These are phyloP conservation scores for Petrocephalus schoutedeni DNA, from an alignment of 2,797 vertebrate genomes.

Conservation along the genomic window DNA sequence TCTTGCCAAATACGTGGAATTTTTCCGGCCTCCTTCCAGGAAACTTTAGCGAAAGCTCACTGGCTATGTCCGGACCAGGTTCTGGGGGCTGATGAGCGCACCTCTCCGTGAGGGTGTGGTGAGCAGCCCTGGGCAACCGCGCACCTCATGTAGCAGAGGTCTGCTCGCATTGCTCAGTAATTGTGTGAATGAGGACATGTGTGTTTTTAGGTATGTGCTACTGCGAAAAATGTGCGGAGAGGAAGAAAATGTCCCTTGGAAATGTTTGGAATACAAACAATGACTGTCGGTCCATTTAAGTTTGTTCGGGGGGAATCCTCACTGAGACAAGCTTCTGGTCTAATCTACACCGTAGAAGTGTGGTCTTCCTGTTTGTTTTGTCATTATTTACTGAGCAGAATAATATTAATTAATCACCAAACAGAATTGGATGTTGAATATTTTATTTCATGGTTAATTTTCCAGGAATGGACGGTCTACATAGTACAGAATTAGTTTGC, in stretches of 20 bases:
- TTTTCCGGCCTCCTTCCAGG: neutral
- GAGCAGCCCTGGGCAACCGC: neutral
- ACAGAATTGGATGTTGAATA: neutral
- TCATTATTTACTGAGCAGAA: neutral
- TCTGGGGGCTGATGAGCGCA: neutral
- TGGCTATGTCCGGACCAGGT: neutral
- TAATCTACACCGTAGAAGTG: neutral
- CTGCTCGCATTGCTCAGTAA: neutral
- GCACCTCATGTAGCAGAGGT: neutral
- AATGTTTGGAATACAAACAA: neutral
- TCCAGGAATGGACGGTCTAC: neutral
- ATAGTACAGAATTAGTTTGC: neutral
- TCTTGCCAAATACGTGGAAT: neutral
- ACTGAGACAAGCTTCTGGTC: neutral
- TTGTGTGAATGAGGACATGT: neutral
- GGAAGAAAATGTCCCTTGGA: neutral
- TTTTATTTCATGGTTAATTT: neutral
- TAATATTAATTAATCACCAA: neutral
- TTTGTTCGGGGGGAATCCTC: neutral
- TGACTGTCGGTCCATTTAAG: neutral
- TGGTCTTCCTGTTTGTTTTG: neutral
- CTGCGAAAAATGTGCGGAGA: neutral
- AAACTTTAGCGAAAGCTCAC: neutral
- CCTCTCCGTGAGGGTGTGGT: neutral
- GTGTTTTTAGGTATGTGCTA: neutral